phyloP scores from a whole-genome alignment of 2,113 vertebrate species.

The Pyxicephalus adspersus region DNA sequence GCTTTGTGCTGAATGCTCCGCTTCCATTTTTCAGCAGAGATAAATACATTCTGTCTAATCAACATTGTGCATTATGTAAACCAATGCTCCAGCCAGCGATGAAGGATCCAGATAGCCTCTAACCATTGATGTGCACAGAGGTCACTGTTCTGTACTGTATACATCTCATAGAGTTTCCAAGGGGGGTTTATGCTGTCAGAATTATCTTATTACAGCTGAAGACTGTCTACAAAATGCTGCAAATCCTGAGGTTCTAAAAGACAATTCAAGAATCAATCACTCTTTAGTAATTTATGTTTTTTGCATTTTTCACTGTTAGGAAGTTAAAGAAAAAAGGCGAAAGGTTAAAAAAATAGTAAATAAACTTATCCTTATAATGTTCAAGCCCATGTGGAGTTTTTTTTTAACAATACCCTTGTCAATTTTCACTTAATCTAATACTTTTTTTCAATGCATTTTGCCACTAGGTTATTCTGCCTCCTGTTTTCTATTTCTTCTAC shows the following conservation, averaged over 20 bases:
- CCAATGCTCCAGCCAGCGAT: conserved; percentile 20
- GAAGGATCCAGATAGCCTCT: conserved; percentile 23
- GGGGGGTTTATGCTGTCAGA: not conserved
- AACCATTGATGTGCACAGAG: conserved; percentile 22
- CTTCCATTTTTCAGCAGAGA: conserved; percentile 33
- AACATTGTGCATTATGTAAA: conserved; percentile 43
- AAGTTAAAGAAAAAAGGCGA: too few relatives aligned
- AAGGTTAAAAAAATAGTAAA: too few relatives aligned
- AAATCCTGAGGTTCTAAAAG: too few relatives aligned
- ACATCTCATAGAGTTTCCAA: conserved; percentile 9
- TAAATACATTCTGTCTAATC: conserved; percentile 35
- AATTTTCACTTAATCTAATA: too few relatives aligned
- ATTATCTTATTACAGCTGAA: not conserved
- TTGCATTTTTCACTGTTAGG: not conserved
- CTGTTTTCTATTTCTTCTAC: too few relatives aligned
- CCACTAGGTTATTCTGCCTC: too few relatives aligned
- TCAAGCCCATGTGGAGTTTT: too few relatives aligned
- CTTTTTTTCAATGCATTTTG: too few relatives aligned
- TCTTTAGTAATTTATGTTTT: not conserved
- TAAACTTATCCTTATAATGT: too few relatives aligned
- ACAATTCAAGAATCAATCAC: too few relatives aligned
- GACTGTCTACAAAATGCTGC: not conserved
- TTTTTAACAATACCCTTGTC: too few relatives aligned
- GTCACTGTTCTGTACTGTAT: conserved; percentile 15
- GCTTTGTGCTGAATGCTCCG: conserved; percentile 6